Conservation (phyloP, 2,113 vertebrate species). For the Bufo gargarizans region DNA sequence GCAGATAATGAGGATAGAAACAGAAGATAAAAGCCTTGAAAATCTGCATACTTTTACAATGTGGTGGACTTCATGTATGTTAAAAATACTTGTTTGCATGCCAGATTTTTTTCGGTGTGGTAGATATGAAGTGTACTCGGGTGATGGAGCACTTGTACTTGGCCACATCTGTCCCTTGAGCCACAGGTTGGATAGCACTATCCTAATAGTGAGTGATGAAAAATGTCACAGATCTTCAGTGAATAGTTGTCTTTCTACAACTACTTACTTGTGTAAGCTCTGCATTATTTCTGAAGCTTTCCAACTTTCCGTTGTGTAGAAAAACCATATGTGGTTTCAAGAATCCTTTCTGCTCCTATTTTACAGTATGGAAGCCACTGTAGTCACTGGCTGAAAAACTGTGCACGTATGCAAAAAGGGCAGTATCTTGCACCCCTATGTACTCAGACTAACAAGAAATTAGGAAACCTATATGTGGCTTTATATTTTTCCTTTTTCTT, state of each 20-base stretch:
- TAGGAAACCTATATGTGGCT: neutral
- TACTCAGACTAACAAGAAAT: neutral
- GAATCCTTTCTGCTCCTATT: neutral
- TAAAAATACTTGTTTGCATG: neutral
- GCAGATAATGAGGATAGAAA: neutral
- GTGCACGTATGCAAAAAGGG: neutral
- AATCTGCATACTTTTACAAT: neutral
- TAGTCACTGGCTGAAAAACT: neutral
- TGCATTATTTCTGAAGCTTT: neutral
- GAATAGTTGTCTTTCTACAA: neutral
- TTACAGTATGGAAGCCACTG: neutral
- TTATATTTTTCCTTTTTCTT: constrained; percentile 66
- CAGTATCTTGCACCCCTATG: neutral
- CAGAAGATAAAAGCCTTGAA: neutral
- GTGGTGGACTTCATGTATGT: neutral
- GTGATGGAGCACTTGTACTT: neutral
- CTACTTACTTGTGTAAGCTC: neutral
- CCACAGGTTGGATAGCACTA: neutral
- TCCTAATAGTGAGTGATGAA: neutral
- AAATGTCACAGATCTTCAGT: neutral
- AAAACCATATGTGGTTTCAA: constrained; percentile 2
- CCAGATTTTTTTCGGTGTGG: neutral
- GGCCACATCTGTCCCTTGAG: neutral
- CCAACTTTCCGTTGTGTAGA: neutral
- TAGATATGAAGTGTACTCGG: neutral